These are phyloP conservation scores for Macropis europaea DNA, from an alignment of 2,888 invertebrate species.

Conservation along the genomic window DNA sequence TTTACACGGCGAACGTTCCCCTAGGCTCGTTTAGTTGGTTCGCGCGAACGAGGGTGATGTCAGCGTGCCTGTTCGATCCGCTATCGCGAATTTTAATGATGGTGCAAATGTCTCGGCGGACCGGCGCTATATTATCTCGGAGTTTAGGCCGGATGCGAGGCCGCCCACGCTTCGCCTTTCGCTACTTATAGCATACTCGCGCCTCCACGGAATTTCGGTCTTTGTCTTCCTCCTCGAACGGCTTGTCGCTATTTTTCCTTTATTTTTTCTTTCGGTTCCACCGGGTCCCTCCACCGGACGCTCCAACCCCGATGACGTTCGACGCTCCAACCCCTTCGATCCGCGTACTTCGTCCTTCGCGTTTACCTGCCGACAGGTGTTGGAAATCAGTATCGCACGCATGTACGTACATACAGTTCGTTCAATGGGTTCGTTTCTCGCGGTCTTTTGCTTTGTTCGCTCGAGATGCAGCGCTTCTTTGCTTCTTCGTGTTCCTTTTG, in stretches of 20 bases:
- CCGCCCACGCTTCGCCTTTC: slow-evolving; percentile 74
- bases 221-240: slow-evolving; percentile 45
- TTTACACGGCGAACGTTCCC: slow-evolving; percentile 73
- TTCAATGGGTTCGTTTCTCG: no score
- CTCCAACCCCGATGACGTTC: no score
- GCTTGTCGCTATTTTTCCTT: no score
- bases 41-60: slow-evolving; percentile 78
- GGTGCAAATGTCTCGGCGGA: slow-evolving; percentile 79
- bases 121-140: slow-evolving; percentile 79
- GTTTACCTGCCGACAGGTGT: no score
- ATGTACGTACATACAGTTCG: no score
- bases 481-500: no score
- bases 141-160: slow-evolving; percentile 78
- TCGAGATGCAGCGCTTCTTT: no score
- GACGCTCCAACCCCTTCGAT: no score
- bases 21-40: slow-evolving; percentile 77
- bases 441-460: no score
- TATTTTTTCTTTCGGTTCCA: slow-evolving; percentile 3
- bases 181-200: slow-evolving; percentile 48
- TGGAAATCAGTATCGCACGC: no score
- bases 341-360: no score
- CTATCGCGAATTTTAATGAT: slow-evolving; percentile 80
- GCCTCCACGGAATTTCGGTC: slow-evolving; percentile 58
- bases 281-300: no score
- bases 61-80: slow-evolving; percentile 79